A percentile compares a stretch with the other conserved stretches of the same genome.
Evolutionary conservation across 1,140 invertebrate genomes (phyloP).

Genomic region (Pissodes strobi): DNA sequence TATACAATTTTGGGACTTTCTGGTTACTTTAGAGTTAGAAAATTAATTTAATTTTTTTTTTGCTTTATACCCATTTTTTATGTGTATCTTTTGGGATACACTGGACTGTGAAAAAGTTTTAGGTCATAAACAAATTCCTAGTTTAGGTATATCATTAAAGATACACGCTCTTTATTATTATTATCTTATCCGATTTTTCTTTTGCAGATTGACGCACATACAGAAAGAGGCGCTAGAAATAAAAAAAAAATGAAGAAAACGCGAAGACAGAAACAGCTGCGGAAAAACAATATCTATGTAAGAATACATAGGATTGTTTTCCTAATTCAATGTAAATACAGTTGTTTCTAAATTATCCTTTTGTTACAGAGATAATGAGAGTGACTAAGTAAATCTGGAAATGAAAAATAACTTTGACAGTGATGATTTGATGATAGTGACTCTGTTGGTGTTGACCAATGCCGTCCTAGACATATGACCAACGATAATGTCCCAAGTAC

Average conservation of each 20-base stretch:
- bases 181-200: not conserved
- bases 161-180: not conserved
- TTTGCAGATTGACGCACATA: not conserved
- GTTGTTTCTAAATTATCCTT: no score
- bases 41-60: not conserved
- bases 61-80: not conserved
- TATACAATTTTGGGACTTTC: no score
- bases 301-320: no score
- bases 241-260: no score
- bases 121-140: not conserved
- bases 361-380: no score
- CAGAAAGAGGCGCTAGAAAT: no score
- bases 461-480: no score
- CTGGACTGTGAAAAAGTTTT: not conserved
- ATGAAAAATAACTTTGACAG: not conserved
- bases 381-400: not conserved
- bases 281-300: no score
- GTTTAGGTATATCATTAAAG: not conserved
- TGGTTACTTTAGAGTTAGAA: not conserved
- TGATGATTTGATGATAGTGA: constrained; percentile 1
- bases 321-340: no score
- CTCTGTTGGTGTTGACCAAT: no score
- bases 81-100: not conserved
- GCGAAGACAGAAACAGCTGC: no score
- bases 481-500: no score